Evolutionary conservation across 2,113 vertebrate genomes (phyloP).

Genomic region (Tichodroma muraria): DNA sequence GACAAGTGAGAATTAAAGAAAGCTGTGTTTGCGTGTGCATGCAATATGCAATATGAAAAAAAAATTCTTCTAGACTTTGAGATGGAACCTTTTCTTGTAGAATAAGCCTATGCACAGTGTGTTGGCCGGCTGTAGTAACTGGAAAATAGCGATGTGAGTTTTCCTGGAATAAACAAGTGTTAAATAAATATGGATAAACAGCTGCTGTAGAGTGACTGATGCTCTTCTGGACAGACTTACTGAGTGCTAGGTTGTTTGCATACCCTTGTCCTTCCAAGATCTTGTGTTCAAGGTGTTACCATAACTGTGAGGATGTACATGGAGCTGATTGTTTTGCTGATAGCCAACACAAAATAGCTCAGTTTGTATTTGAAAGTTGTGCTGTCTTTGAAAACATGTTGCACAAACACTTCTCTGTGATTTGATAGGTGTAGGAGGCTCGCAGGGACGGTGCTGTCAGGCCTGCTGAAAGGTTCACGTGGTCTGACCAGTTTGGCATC

Average conservation of each 20-base stretch:
- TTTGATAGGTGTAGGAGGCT: neutral
- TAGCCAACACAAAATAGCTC: neutral
- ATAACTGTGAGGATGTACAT: neutral
- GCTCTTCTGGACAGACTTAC: neutral
- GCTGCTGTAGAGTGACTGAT: neutral
- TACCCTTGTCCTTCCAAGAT: neutral
- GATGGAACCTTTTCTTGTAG: neutral
- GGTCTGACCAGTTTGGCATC: conserved; percentile 4
- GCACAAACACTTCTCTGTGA: neutral
- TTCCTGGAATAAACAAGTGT: neutral
- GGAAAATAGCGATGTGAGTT: neutral
- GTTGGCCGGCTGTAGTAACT: neutral
- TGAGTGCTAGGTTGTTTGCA: neutral
- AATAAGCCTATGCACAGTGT: neutral
- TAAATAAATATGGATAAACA: no score
- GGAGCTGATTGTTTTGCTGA: neutral
- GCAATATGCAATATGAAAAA: neutral
- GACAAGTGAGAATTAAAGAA: neutral
- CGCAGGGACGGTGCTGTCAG: neutral
- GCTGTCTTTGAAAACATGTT: neutral
- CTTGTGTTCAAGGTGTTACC: neutral
- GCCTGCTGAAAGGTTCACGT: neutral
- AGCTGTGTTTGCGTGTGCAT: neutral
- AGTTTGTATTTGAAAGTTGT: neutral
- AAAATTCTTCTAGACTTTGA: neutral